Evolutionary conservation across 2,797 vertebrate species (phyloP).

Genomic region (Gambusia yucatana): DNA sequence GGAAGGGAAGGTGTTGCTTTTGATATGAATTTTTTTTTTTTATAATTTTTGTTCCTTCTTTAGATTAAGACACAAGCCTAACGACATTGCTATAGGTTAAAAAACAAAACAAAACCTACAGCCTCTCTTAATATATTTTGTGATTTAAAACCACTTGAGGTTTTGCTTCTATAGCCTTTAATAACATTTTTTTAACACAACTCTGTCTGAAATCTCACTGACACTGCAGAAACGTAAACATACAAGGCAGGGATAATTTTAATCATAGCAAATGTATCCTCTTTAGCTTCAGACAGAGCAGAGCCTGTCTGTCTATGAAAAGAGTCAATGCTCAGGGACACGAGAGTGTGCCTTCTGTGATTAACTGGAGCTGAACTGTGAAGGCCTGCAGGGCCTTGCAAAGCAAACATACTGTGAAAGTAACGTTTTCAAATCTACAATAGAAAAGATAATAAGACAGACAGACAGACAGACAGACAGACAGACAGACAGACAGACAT

Average conservation of each 20-base stretch:
- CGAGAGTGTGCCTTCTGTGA: constrained; percentile 30
- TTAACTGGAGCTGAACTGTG: constrained; percentile 41
- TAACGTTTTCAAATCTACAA: constrained; percentile 13
- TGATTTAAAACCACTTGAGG: background rate
- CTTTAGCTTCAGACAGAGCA: background rate
- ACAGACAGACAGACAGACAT: background rate
- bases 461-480: background rate
- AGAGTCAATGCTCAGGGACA: constrained; percentile 33
- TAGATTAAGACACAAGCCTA: background rate
- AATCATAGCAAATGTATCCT: constrained; percentile 13
- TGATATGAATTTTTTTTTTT: background rate
- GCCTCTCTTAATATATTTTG: background rate
- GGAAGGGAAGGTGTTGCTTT: background rate
- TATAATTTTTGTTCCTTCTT: background rate
- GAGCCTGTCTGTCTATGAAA: constrained; percentile 33
- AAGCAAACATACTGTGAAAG: constrained; percentile 25
- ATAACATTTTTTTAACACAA: background rate
- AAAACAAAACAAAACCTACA: too few species aligned
- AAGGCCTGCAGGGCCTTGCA: constrained; percentile 23
- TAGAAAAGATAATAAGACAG: constrained; percentile 2
- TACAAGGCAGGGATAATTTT: background rate
- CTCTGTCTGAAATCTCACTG: background rate
- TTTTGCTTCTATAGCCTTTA: background rate
- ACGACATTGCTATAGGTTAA: background rate
- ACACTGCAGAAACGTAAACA: too few species aligned